Percentiles rank a stretch among this genome's conserved stretches.
phyloP scores from a whole-genome alignment of 2,888 invertebrate genomes.

The Lacanobia wlatinum region DNA sequence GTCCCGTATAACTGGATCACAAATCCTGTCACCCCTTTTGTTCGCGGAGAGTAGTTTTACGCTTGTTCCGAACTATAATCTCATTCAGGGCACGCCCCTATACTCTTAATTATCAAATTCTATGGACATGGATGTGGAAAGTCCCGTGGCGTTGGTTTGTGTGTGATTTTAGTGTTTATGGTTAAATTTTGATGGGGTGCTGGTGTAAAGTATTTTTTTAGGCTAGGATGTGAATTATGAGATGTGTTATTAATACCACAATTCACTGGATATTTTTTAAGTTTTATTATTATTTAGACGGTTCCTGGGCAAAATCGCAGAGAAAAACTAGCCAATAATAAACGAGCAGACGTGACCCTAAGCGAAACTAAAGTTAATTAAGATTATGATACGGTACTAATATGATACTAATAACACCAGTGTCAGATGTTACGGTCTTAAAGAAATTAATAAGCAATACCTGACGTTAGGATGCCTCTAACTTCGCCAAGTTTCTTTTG shows the following conservation, averaged over 20 bases:
- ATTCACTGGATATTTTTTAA: no score
- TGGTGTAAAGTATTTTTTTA: no score
- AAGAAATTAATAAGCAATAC: slow-evolving; percentile 10
- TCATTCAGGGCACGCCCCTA: slow-evolving; percentile 22
- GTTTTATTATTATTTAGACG: no score
- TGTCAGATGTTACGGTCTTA: slow-evolving; percentile 12
- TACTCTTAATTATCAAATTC: slow-evolving; percentile 37
- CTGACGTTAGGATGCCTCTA: neutral
- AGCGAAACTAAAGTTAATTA: neutral
- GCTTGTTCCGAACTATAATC: slow-evolving; percentile 42
- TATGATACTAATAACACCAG: neutral
- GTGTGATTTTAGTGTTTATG: neutral
- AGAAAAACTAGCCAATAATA: neutral
- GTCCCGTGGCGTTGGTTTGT: slow-evolving; percentile 7
- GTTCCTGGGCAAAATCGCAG: no score
- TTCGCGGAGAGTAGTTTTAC: slow-evolving; percentile 31
- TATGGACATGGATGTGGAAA: slow-evolving; percentile 18
- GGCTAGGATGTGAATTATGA: no score
- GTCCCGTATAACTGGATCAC: slow-evolving; percentile 28
- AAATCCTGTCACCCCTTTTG: slow-evolving; percentile 35
- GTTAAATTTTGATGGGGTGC: slow-evolving; percentile 9
- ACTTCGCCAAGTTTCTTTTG: neutral
- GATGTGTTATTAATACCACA: no score
- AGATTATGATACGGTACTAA: neutral
- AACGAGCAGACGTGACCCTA: neutral